phyloP scores from a whole-genome alignment of 2,888 invertebrate species.

The Elmis aenea region DNA sequence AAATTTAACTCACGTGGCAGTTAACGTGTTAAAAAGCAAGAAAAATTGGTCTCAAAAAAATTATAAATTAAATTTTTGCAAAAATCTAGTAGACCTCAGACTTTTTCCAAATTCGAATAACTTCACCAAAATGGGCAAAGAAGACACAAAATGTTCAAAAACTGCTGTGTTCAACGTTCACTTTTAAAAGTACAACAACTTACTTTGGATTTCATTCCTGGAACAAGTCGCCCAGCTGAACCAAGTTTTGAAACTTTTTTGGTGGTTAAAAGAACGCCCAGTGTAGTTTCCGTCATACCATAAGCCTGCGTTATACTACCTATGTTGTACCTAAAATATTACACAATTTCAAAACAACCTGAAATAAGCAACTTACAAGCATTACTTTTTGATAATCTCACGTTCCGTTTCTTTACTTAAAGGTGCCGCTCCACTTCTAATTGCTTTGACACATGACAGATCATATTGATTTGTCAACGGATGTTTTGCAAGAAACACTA shows the following conservation, averaged over 20 bases:
- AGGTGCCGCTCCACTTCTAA: conserved; percentile 80
- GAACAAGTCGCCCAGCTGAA: conserved; percentile 63
- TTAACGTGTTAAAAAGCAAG: no score
- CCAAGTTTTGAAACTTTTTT: conserved; percentile 50
- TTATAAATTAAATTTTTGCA: no score
- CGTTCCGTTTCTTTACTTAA: conserved; percentile 68
- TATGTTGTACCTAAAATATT: conserved; percentile 25
- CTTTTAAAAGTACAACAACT: no score
- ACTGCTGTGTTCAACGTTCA: no score
- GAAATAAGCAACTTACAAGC: conserved; percentile 36
- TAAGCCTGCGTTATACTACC: conserved; percentile 57
- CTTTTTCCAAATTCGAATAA: no score
- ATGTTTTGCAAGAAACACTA: conserved; percentile 78
- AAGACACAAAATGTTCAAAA: no score
- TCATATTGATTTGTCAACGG: conserved; percentile 73
- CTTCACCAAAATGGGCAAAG: no score
- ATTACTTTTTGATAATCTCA: no score
- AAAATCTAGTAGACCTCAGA: no score
- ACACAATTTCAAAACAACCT: conserved; percentile 2
- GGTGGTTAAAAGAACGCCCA: conserved; percentile 49
- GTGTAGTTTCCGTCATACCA: conserved; percentile 75
- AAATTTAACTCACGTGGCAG: no score
- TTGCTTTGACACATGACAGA: conserved; percentile 62
- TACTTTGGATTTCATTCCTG: conserved; percentile 61
- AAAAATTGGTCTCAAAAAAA: no score